Conservation (phyloP, 1,140 invertebrate species). For the Apolygus lucorum region DNA sequence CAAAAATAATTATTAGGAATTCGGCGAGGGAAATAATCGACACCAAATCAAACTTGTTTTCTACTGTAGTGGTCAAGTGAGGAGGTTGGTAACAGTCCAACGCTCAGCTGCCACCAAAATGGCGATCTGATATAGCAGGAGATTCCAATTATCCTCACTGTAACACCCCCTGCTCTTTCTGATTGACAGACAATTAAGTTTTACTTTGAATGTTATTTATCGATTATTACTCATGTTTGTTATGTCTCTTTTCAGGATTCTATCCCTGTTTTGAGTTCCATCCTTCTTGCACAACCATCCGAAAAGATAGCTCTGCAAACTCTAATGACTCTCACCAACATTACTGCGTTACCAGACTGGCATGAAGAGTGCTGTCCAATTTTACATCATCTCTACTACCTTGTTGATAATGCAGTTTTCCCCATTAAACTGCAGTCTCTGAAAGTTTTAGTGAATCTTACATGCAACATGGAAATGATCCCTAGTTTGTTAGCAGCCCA, state of each 20-base stretch:
- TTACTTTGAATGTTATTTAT: too few species aligned
- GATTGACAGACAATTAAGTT: too few species aligned
- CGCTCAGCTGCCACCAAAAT: too few species aligned
- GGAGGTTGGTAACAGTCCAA: too few species aligned
- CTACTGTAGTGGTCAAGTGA: too few species aligned
- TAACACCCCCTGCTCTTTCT: too few species aligned
- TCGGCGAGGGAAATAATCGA: too few species aligned
- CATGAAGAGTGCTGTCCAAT: constrained; percentile 42
- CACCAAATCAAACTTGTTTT: too few species aligned
- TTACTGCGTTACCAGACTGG: constrained; percentile 43
- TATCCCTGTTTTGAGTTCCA: constrained; percentile 41
- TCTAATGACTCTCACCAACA: constrained; percentile 43
- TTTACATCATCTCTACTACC: constrained; percentile 40
- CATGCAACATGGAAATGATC: constrained; percentile 53
- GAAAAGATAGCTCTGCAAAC: constrained; percentile 33
- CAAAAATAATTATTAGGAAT: too few species aligned
- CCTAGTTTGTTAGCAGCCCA: constrained; percentile 53
- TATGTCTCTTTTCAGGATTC: constrained; percentile 37
- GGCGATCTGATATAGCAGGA: too few species aligned
- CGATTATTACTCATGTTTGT: too few species aligned
- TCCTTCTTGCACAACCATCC: constrained; percentile 35
- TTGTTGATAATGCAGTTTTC: constrained; percentile 39
- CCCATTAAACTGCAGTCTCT: constrained; percentile 47
- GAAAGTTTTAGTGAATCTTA: constrained; percentile 55
- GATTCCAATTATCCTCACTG: neutral